Evolutionary conservation across 2,113 vertebrate genomes (phyloP).

Genomic region (Catagonus wagneri): DNA sequence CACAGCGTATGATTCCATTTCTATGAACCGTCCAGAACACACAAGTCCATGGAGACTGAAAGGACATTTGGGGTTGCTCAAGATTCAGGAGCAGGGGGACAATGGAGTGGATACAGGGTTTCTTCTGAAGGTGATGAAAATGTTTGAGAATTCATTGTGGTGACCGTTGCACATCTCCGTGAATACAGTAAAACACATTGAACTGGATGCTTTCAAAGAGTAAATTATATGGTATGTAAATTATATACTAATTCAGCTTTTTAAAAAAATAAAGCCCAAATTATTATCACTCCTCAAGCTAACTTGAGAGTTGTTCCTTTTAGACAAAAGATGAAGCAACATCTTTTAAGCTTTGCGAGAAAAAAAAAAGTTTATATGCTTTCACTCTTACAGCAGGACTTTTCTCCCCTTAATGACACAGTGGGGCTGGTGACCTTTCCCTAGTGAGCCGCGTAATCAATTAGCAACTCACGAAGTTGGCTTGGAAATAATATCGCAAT

Average conservation of each 20-base stretch:
- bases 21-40: background rate
- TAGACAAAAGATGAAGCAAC: conserved; percentile 66
- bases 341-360: conserved; percentile 75
- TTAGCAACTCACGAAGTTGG: conserved; percentile 77
- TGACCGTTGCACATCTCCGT: background rate
- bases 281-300: conserved; percentile 67
- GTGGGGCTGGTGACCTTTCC: conserved; percentile 80
- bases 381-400: conserved; percentile 79
- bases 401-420: conserved; percentile 81
- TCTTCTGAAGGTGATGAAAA: background rate
- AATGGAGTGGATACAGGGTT: no score
- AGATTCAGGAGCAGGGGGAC: no score
- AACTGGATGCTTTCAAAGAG: background rate
- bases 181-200: background rate
- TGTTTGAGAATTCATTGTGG: conserved; percentile 8
- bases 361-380: conserved; percentile 82
- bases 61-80: no score
- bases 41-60: background rate
- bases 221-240: background rate
- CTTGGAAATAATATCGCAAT: conserved; percentile 48
- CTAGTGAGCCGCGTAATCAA: conserved; percentile 80
- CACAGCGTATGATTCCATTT: background rate
- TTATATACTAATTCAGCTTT: background rate
- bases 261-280: background rate
- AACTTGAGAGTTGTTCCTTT: conserved; percentile 69